Base-by-base conservation (phyloP, 2,797 vertebrate genomes). In the Uromys caudimaculatus region DNA sequence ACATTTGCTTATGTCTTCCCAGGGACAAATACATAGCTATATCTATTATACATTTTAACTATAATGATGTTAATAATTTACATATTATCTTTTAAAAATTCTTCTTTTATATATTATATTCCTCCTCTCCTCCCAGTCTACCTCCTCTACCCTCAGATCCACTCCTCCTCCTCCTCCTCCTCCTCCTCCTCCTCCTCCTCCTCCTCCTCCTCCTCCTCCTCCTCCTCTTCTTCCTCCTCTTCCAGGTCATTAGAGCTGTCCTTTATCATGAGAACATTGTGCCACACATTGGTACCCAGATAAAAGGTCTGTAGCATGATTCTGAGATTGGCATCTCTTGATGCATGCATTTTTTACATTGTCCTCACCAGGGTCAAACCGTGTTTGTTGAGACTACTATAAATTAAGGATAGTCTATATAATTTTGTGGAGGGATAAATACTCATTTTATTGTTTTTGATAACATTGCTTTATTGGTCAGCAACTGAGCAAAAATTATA, bases 161-260 rank as follows among this genome's bases (percentile, higher is more conserved):
- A 71, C 17, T 38, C 2, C n/a, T 71, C 17, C 69, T 21, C 64
- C 6, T 38, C 69, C 17, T 44, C 44, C 44, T 44, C 44, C 44
- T 44, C 44, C 44, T 44, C 44, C 44, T 44, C 44, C 44, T 44
- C 44, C 44, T 44, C 44, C 44, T 44, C 44, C 44, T 44, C 44
- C 44, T 44, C 44, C 44, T 44, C 44, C 44, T 44, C 44, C 44
- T 44, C 44, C 44, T 44, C 44, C 44, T 44, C 44, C 44, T 44
- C 44, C 44, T 44, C 44, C 44, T n/a, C n/a, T n/a, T n/a, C n/a
- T n/a, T n/a, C 44, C 44, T 44, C 44, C 44, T 44, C 44, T 6
- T 44, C 44, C 44, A 21, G 1, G 19, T 23, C 1, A n/a, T 23
- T 67, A 10, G 7, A 23, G 11, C 41, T 60, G 0, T 1, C 4